These are phyloP conservation scores for Belonocnema kinseyi DNA, from an alignment of 1,140 invertebrate genomes.

Conservation along the genomic window DNA sequence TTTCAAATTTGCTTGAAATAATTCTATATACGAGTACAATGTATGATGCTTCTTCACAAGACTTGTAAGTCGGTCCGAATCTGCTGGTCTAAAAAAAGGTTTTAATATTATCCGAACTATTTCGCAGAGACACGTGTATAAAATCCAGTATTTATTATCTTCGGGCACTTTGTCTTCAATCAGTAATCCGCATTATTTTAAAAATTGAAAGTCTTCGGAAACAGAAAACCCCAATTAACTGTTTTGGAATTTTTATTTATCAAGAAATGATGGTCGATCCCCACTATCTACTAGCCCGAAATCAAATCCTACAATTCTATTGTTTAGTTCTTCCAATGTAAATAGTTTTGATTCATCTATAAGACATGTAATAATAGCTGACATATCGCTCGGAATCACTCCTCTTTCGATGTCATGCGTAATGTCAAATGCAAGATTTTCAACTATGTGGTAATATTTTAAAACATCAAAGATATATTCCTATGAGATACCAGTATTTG, in stretches of 20 bases:
- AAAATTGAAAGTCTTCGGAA: background rate
- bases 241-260: background rate
- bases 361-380: background rate
- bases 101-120: background rate
- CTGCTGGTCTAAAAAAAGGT: background rate
- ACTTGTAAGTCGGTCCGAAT: constrained; percentile 27
- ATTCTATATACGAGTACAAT: constrained; percentile 38
- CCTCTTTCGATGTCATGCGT: constrained; percentile 24
- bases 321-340: background rate
- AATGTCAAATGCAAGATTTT: background rate
- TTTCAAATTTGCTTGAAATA: constrained; percentile 39
- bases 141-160: background rate
- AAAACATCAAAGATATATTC: constrained; percentile 6
- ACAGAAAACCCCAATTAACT: background rate
- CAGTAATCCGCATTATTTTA: background rate
- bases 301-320: background rate
- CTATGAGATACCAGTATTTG: background rate
- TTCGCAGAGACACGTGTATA: background rate
- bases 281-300: background rate
- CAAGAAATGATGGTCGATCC: background rate
- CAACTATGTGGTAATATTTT: background rate
- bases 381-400: constrained; percentile 12
- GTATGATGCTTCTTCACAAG: constrained; percentile 35
- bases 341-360: background rate
- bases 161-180: background rate